Evolutionary conservation across 2,888 invertebrate species (phyloP), one percentile per base, ranked within the genome.

Genomic region (Neoascia interrupta): DNA sequence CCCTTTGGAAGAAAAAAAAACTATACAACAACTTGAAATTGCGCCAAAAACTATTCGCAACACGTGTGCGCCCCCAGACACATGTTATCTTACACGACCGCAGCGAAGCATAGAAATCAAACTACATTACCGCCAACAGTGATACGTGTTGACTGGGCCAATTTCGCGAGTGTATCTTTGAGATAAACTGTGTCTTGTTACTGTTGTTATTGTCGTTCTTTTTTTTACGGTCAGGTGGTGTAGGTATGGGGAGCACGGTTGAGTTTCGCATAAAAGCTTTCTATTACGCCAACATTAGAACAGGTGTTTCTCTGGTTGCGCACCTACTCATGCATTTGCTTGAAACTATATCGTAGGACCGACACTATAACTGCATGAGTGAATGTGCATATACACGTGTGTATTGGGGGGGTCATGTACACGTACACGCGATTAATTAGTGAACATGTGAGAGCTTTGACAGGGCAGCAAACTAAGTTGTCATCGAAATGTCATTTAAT

Each of bases 51-150:
- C 26, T 56, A 43, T 74, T 45, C 19, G 43, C 60, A 58, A 69
- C 69, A 73, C 66, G 60, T 63, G 70, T 49, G 54, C 39, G 26
- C 68, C 68, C 39, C 53, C 54, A 69, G 64, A 53, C 60, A 75
- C 56, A 75, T 63, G 63, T 60, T 68, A 70, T 56, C 49, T 53
- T 60, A 39, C 36, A 54, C 61, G 61, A 63, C 26, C 74, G 74
- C 37, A 74, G 39, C 68, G 41, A 49, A 47, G 60, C 63, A 58
- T 63, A n/a, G 3, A 36, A 66, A 66, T 45, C 53, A 73, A 73
- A 73, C 54, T 61, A 79, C 61, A 68, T 79, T 79, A 49, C 72
- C 79, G 79, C 79, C 73, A 79, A 79, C 79, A 79, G 79, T 79
- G 79, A 68, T 73, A 73, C 73, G 47, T 66, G 79, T 73, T 73